Evolutionary conservation across 2,797 vertebrate species (phyloP).

Genomic region (Tadarida brasiliensis): DNA sequence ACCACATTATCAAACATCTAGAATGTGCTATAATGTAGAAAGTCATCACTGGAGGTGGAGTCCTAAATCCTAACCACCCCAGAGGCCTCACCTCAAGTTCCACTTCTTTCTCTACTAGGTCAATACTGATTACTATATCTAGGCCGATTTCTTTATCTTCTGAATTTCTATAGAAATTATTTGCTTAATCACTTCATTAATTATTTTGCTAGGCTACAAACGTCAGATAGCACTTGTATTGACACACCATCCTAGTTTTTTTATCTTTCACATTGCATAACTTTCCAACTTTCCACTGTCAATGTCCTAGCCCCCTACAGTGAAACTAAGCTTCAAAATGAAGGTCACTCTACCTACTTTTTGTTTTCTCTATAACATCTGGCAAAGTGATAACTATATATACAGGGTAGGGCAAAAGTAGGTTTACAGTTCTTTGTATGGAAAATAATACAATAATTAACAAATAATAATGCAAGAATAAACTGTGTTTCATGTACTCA

Average conservation of each 20-base stretch:
- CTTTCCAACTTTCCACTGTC: constrained; percentile 6
- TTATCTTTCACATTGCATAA: background rate
- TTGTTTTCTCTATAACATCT: background rate
- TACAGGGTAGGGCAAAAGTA: background rate
- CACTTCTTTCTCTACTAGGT: background rate
- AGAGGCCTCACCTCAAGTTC: background rate
- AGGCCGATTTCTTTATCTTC: constrained; percentile 6
- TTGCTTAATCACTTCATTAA: constrained; percentile 32
- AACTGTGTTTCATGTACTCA: background rate
- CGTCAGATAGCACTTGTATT: background rate
- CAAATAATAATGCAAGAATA: background rate
- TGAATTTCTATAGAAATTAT: constrained; percentile 33
- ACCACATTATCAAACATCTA: constrained; percentile 41
- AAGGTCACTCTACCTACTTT: constrained; percentile 14
- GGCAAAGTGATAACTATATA: constrained; percentile 39
- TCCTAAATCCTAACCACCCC: background rate
- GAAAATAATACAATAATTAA: background rate
- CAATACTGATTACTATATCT: background rate
- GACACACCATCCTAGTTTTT: background rate
- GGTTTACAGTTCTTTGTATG: background rate
- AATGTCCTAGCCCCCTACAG: background rate
- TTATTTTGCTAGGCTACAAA: background rate
- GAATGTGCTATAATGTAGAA: background rate
- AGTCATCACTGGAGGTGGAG: background rate
- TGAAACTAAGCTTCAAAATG: constrained; percentile 54